These are phyloP conservation scores for Chiloscyllium plagiosum DNA, from an alignment of 2,113 vertebrate species.

Conservation along the genomic window DNA sequence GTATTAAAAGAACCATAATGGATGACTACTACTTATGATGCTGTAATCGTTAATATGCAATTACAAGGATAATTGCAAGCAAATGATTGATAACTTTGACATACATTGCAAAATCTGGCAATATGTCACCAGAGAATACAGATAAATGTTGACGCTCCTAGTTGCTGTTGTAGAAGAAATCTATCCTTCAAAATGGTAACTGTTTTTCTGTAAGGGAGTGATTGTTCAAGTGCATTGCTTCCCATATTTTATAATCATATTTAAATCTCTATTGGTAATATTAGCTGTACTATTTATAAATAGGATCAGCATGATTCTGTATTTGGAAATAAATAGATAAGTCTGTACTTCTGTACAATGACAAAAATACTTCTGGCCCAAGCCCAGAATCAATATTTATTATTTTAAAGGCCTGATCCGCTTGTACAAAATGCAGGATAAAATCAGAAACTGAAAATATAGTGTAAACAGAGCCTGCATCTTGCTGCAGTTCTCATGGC, in stretches of 20 bases:
- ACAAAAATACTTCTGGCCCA: neutral
- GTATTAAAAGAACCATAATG: neutral
- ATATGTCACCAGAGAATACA: neutral
- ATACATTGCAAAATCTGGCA: neutral
- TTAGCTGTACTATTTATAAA: too few species aligned
- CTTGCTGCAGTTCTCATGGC: constrained; percentile 4
- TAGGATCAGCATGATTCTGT: neutral
- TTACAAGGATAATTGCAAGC: neutral
- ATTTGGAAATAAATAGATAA: neutral
- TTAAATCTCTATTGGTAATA: neutral
- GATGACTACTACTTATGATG: neutral
- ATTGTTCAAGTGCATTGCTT: neutral
- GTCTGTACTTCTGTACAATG: neutral
- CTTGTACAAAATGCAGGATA: neutral
- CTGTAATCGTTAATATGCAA: neutral
- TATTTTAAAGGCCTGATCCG: neutral
- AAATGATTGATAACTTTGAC: neutral
- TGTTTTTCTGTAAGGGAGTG: neutral
- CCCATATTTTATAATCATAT: neutral
- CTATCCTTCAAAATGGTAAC: neutral
- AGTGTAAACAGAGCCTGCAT: neutral
- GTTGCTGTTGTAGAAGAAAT: neutral
- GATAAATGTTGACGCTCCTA: neutral
- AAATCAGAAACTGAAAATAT: neutral
- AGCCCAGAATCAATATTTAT: neutral